Evolutionary conservation across 92 coral and sea anemone genomes (phyloP), one percentile per base, ranked within the genome.

Genomic region (Parazoanthus atlanticus): DNA sequence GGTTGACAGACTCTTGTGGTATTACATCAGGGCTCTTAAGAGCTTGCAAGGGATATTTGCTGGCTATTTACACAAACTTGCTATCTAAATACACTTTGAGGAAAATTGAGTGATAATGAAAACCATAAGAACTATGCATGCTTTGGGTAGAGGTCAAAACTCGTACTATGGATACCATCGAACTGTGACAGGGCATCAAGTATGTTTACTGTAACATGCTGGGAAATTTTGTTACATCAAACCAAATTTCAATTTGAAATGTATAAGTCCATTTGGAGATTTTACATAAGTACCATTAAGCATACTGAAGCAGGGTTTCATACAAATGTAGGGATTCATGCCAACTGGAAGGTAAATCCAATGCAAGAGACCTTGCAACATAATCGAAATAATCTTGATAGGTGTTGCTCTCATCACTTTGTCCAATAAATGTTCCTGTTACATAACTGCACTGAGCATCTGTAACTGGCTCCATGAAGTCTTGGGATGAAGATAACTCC

Each of bases 321-420:
- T 79, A 79, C 70, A 79, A 79, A 79, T 54, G 70, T 52, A 79
- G 71, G 84, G 84, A 79, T 79, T 79, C 70, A 79, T 52, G 84
- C 84, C 70, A 79, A 79, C 8, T 78, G 82, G 82, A 46, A 43
- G 66, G 82, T 76, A 40, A 76, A 76, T 78, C 65, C 69, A 79
- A 30, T 11, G 84, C 84, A 79, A 79, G 84, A 79, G 17, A 79
- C 71, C 69, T 79, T 79, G 43, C 70, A 79, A 79, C 67, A 79
- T 79, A 79, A 49, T 79, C 41, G 11, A 52, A 52, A 79, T 79
- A 79, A 79, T 79, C n/a, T 49, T 52, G 67, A 52, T 79, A 79
- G 69, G 70, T 79, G 70, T 79, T 26, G 69, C 83, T 52, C 83
- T 52, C 69, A 26, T 79, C 83, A 79, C 83, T 30, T 79, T 79